Percentiles rank a stretch among this genome's conserved stretches.
These are phyloP conservation scores for Zaprionus tsacasi DNA, from an alignment of 1,140 invertebrate species.

Conservation along the genomic window DNA sequence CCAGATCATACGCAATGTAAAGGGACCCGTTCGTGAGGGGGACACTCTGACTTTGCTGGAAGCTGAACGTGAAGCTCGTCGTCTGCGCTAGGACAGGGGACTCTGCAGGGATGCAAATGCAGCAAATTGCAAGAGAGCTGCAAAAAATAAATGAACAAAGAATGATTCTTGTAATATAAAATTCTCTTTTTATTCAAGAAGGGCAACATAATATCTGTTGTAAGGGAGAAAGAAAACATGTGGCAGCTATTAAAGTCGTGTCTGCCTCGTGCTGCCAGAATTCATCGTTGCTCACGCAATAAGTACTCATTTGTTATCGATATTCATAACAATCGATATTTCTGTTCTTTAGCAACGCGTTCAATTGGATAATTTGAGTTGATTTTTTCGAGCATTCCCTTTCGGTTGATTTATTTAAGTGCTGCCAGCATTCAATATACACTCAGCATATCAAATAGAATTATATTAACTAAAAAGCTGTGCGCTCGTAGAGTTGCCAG, in stretches of 20 bases:
- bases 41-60: conserved; percentile 98
- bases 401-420: conserved; percentile 17
- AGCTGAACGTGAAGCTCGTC: conserved; percentile 98
- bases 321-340: background rate
- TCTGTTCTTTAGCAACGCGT: background rate
- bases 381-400: background rate
- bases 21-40: conserved; percentile 98
- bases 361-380: background rate
- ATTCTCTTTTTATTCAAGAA: background rate
- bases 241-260: background rate
- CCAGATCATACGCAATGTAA: conserved; percentile 99
- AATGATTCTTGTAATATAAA: background rate
- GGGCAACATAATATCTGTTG: no score
- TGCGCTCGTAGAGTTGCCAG: conserved; percentile 13
- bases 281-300: background rate
- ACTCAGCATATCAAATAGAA: conserved; percentile 27
- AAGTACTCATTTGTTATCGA: background rate
- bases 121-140: background rate
- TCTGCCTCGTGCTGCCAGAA: no score
- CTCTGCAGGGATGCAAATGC: background rate
- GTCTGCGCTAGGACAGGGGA: conserved; percentile 89
- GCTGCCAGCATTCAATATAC: conserved; percentile 1
- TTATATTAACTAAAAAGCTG: conserved; percentile 62
- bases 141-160: background rate
- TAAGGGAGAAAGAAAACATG: no score